Base-by-base conservation (phyloP, 2,888 invertebrate genomes). In the Griposia aprilina region DNA sequence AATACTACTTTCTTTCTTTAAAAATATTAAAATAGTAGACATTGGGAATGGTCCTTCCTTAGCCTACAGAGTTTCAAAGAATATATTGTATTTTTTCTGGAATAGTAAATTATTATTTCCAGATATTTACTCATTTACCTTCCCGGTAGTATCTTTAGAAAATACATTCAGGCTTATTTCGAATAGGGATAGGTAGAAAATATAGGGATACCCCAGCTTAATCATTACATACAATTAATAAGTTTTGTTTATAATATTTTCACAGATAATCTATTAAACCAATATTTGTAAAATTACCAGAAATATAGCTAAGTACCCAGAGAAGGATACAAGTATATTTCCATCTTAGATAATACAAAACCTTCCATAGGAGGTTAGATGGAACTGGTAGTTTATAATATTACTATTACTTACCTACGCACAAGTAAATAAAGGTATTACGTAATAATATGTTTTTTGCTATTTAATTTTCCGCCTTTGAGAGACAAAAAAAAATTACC, bases 401-500 rank as follows among this genome's bases (percentile, higher is more conserved):
- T 50, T 36, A 36, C 7, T 41, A 77, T 67, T 15, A 26, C 30
- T 45, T 10, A 36, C n/a, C 45, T 48, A 50, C 1, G 4, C 48
- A 15, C 8, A 17, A 23, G 36, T 52, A 45, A 36, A 60, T 67
- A 67, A 55, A 52, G 0, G 50, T 55, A 62, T 80, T 80, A 68
- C 75, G 67, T 75, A 67, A 79, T 55, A 23, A 17, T 60, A 30
- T 65, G n/a, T 52, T 55, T 50, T 57, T n/a, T 7, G 13, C 23
- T 17, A 23, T 26, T 45, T 6, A 15, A 20, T 41, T 10, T 70
- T 80, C 59, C 65, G 45, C 26, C 2, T 57, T 15, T 20, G n/a
- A 3, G 1, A 6, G 13, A 36, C 13, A 15, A 45, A 30, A 68
- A 80, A 74, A 83, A 45, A 62, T 10, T 7, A 10, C 4, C n/a